phyloP scores from a whole-genome alignment of 2,113 vertebrate genomes.

The Axis porcinus region DNA sequence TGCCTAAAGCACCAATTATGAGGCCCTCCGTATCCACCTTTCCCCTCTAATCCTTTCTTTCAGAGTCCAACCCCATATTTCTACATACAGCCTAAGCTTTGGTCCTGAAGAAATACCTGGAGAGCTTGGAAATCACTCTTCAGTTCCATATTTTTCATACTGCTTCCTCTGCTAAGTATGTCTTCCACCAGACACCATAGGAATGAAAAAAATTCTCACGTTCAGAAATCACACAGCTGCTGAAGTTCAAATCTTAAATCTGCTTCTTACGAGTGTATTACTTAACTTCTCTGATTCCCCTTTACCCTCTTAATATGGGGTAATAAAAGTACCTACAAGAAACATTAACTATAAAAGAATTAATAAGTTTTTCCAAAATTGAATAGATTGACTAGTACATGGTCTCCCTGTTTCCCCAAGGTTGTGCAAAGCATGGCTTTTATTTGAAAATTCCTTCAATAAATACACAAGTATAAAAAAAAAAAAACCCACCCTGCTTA shows the following conservation, averaged over 20 bases:
- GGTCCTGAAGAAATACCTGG: background rate
- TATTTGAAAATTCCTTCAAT: background rate
- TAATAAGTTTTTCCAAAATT: background rate
- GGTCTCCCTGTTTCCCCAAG: background rate
- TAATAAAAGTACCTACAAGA: background rate
- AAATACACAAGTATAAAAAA: background rate
- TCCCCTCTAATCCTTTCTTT: background rate
- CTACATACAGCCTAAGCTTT: background rate
- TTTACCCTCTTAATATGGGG: background rate
- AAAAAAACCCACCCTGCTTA: background rate
- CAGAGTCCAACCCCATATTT: background rate
- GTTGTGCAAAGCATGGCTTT: background rate
- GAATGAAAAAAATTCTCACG: background rate
- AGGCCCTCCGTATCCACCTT: background rate
- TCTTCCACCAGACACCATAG: background rate
- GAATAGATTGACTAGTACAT: background rate
- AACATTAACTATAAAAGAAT: background rate
- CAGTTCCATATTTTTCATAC: background rate
- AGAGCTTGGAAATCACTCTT: background rate
- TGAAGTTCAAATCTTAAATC: background rate
- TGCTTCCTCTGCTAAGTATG: background rate
- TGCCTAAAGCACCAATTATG: background rate
- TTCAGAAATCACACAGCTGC: background rate
- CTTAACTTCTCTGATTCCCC: background rate
- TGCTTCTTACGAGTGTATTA: background rate